Percentiles rank a stretch among this genome's conserved stretches.
Evolutionary conservation across 2,113 vertebrate genomes (phyloP).

Genomic region (Lophius piscatorius): DNA sequence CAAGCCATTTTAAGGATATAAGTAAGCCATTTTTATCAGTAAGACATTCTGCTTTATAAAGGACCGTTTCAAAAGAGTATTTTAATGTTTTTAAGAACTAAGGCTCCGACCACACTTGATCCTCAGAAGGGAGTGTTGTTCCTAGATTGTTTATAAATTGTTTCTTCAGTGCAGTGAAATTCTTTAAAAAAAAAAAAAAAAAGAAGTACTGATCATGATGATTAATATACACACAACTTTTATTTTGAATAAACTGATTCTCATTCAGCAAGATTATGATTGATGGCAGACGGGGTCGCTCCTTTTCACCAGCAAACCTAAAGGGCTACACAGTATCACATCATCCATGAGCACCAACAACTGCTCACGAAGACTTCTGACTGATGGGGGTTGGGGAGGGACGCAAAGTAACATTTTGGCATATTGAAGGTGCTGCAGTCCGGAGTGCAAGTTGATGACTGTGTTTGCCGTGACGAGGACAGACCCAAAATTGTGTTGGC

Average conservation of each 20-base stretch:
- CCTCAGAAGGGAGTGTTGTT: slow-evolving; percentile 25
- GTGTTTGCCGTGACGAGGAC: too few relatives aligned
- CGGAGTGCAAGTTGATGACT: slow-evolving; percentile 16
- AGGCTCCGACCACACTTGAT: slow-evolving; percentile 14
- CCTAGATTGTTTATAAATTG: slow-evolving; percentile 15
- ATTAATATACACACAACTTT: background rate
- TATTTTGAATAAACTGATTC: background rate
- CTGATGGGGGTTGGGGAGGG: background rate
- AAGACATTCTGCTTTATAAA: slow-evolving; percentile 9
- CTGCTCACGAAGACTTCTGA: background rate
- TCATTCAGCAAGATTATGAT: slow-evolving; percentile 20
- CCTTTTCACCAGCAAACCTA: slow-evolving; percentile 68
- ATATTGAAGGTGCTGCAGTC: too few relatives aligned
- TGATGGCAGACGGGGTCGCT: slow-evolving; percentile 19
- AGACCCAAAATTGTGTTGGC: too few relatives aligned
- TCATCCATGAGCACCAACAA: background rate
- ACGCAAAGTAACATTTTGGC: background rate
- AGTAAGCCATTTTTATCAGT: slow-evolving; percentile 56
- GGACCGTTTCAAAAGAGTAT: too few relatives aligned
- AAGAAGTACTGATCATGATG: slow-evolving; percentile 1
- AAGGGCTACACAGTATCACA: slow-evolving; percentile 60
- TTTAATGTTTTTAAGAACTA: slow-evolving; percentile 1
- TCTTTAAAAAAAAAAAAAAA: background rate
- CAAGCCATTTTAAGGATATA: slow-evolving; percentile 45
- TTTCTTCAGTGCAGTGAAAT: slow-evolving; percentile 44